Percentiles rank a stretch among this genome's conserved stretches.
phyloP scores from a whole-genome alignment of 2,888 invertebrate genomes.

The Drosophila robusta region DNA sequence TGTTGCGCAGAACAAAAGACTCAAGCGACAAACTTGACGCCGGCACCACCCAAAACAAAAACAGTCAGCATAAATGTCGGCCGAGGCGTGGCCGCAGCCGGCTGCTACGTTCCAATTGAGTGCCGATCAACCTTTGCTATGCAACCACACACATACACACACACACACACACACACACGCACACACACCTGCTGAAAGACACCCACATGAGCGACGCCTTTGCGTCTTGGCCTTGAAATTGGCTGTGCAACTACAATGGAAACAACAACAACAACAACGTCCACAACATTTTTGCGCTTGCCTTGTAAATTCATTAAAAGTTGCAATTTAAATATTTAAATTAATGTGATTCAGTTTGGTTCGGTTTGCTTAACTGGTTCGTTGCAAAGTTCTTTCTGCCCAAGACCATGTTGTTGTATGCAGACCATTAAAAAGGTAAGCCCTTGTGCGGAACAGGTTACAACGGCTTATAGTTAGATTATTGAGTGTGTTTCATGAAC shows the following conservation, averaged over 20 bases:
- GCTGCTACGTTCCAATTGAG: constrained; percentile 48
- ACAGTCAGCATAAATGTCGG: constrained; percentile 1
- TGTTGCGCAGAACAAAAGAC: constrained; percentile 64
- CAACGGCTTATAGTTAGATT: neutral
- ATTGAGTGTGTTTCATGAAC: neutral
- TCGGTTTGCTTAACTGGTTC: neutral
- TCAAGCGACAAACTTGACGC: constrained; percentile 71
- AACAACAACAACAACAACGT: constrained; percentile 5
- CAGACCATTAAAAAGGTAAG: neutral
- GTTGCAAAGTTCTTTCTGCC: neutral
- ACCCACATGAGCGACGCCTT: constrained; percentile 48
- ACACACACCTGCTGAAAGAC: constrained; percentile 36
- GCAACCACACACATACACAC: constrained; percentile 3
- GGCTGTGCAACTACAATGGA: constrained; percentile 14
- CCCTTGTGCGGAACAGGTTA: neutral
- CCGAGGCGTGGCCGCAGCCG: constrained; percentile 23
- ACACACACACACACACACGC: neutral
- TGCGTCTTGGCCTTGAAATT: constrained; percentile 47
- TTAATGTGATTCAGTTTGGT: neutral
- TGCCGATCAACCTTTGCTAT: constrained; percentile 39
- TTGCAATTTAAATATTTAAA: constrained; percentile 8
- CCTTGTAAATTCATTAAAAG: constrained; percentile 15
- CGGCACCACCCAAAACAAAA: constrained; percentile 25
- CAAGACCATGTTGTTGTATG: neutral
- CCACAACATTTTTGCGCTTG: neutral